Evolutionary conservation across 2,113 vertebrate genomes (phyloP).

Genomic region (Channa argus): DNA sequence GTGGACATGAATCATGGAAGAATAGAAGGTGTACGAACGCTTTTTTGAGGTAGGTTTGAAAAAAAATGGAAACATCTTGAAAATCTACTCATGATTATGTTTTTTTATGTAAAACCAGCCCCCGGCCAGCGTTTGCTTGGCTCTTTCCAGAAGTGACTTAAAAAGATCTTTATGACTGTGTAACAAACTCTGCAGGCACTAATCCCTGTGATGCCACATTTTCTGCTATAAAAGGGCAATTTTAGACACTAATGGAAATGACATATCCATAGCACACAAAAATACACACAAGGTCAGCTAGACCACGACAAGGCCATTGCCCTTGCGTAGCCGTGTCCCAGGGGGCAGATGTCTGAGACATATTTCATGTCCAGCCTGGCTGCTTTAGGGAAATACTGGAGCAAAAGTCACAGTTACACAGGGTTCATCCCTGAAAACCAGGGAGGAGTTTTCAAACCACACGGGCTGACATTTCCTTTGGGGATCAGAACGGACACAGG

Average conservation of each 20-base stretch:
- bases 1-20: too few species aligned
- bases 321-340: slow-evolving; percentile 42
- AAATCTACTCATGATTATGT: too few species aligned
- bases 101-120: too few species aligned
- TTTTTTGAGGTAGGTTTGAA: too few species aligned
- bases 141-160: too few species aligned
- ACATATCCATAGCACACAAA: not conserved
- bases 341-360: slow-evolving; percentile 49
- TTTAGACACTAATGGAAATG: not conserved
- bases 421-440: slow-evolving; percentile 29
- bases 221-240: slow-evolving; percentile 31
- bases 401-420: slow-evolving; percentile 55
- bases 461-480: slow-evolving; percentile 17
- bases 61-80: too few species aligned
- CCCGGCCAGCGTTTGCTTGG: too few species aligned
- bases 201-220: not conserved
- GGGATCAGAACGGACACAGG: slow-evolving; percentile 24
- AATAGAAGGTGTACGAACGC: too few species aligned
- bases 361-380: slow-evolving; percentile 38
- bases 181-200: not conserved
- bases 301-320: slow-evolving; percentile 8
- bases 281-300: slow-evolving; percentile 11
- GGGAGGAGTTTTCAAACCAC: slow-evolving; percentile 1
- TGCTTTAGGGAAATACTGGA: slow-evolving; percentile 35
- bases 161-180: too few species aligned